A percentile compares a stretch with the other conserved stretches of the same genome.
These are phyloP conservation scores for Gymnoscelis rufifasciata DNA, from an alignment of 2,888 invertebrate species.

Conservation along the genomic window DNA sequence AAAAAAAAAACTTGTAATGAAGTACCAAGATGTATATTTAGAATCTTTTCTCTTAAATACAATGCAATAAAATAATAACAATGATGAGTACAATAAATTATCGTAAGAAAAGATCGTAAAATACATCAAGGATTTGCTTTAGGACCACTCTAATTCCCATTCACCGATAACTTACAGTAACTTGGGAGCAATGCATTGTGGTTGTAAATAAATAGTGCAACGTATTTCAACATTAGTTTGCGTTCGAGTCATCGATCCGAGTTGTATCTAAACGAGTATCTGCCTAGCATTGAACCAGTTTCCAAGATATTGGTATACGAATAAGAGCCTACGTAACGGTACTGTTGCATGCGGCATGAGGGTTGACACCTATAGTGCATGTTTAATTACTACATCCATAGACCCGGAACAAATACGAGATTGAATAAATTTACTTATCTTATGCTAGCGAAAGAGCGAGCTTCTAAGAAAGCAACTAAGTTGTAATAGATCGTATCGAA, in stretches of 20 bases:
- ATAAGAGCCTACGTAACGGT: constrained; percentile 45
- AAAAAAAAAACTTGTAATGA: too few relatives aligned
- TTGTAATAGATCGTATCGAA: constrained; percentile 7
- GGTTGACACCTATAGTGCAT: constrained; percentile 23
- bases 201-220: constrained; percentile 22
- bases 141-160: not conserved
- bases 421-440: not conserved
- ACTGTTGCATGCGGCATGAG: constrained; percentile 27
- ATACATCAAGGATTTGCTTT: too few relatives aligned
- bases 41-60: too few relatives aligned
- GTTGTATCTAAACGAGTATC: constrained; percentile 52
- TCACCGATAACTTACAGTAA: not conserved
- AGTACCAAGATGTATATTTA: too few relatives aligned
- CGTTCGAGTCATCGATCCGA: constrained; percentile 27
- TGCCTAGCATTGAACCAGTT: constrained; percentile 58
- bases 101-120: too few relatives aligned
- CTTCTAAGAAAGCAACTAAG: constrained; percentile 8
- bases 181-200: constrained; percentile 4
- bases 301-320: constrained; percentile 40
- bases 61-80: too few relatives aligned
- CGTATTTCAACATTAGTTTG: constrained; percentile 21
- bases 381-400: constrained; percentile 11
- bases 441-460: not conserved
- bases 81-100: too few relatives aligned
- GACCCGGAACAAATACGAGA: not conserved